phyloP scores from a whole-genome alignment of 2,888 invertebrate species.

The Amphipoea oculea region DNA sequence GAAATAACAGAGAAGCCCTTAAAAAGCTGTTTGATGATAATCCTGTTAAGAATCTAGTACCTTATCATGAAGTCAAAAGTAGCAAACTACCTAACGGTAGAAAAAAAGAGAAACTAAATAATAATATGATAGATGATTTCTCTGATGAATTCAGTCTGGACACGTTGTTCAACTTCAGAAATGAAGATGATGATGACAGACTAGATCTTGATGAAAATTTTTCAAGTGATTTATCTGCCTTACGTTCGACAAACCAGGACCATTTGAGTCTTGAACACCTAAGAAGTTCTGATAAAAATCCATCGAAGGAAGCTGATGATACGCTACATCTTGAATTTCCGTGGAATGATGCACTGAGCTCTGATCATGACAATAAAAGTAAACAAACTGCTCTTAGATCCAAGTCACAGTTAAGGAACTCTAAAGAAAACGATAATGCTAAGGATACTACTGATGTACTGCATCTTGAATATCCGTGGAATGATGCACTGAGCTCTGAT shows the following conservation, averaged over 20 bases:
- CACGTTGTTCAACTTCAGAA: background rate
- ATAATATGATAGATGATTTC: background rate
- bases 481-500: background rate
- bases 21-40: background rate
- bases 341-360: constrained; percentile 8
- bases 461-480: constrained; percentile 44
- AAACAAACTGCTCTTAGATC: background rate
- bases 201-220: background rate
- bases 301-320: background rate
- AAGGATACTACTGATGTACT: background rate
- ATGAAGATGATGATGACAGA: constrained; percentile 4
- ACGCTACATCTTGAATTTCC: constrained; percentile 15
- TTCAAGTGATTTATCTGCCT: background rate
- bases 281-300: constrained; percentile 5
- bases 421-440: background rate
- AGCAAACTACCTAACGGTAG: background rate
- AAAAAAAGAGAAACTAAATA: background rate
- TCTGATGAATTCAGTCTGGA: constrained; percentile 10
- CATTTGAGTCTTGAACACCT: background rate
- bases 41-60: background rate
- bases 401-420: background rate
- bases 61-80: constrained; percentile 13
- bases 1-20: background rate
- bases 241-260: background rate
- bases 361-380: background rate